Evolutionary conservation across 2,888 invertebrate genomes (phyloP).

Genomic region (Mallateleia sp.): DNA sequence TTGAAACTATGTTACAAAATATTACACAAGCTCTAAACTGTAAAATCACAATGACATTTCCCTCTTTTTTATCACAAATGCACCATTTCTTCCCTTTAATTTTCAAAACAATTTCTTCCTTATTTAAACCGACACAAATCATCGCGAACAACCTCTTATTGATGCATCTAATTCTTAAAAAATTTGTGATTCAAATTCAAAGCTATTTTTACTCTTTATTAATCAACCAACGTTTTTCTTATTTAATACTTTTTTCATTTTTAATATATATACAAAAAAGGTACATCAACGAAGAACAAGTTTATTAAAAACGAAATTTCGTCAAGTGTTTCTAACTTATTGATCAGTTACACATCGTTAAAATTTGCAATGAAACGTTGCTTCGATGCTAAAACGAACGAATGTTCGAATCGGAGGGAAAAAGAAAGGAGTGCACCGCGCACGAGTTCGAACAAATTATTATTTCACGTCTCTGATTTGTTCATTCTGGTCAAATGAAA

Average conservation of each 20-base stretch:
- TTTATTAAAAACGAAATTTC: background rate
- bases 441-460: no score
- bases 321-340: background rate
- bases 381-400: background rate
- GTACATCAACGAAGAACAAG: background rate
- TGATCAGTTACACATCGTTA: no score
- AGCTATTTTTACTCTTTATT: background rate
- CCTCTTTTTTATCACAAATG: conserved; percentile 46
- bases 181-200: conserved; percentile 14
- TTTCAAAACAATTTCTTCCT: background rate
- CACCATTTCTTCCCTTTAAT: no score
- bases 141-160: background rate
- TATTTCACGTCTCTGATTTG: conserved; percentile 2
- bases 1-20: conserved; percentile 61
- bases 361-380: no score
- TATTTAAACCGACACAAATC: background rate
- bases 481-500: no score
- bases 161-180: conserved; percentile 9
- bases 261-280: conserved; percentile 17
- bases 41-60: conserved; percentile 44
- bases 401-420: no score
- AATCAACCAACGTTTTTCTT: background rate
- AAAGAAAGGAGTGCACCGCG: no score
- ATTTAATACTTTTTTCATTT: no score
- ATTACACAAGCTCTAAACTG: conserved; percentile 51